A percentile compares a stretch with the other conserved stretches of the same genome.
Evolutionary conservation across 2,888 invertebrate species (phyloP).

Genomic region (Sesia bembeciformis): DNA sequence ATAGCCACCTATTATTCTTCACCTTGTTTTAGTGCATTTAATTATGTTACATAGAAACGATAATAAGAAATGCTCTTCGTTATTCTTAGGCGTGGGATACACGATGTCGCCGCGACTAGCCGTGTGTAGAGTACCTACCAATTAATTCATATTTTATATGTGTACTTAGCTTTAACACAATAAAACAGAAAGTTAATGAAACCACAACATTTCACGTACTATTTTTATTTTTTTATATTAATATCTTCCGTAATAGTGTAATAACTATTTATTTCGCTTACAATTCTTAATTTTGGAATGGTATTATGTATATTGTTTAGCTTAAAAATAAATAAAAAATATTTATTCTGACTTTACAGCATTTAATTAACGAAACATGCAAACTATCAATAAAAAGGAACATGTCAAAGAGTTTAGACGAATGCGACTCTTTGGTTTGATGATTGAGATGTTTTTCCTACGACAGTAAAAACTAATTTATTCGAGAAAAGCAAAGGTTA

Average conservation of each 20-base stretch:
- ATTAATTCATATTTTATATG: too few species aligned
- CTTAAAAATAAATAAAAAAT: conserved; percentile 68
- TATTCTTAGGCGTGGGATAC: too few species aligned
- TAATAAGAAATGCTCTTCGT: too few species aligned
- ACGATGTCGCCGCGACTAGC: too few species aligned
- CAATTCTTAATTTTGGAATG: conserved; percentile 71
- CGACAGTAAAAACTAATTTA: conserved; percentile 13
- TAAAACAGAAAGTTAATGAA: neutral
- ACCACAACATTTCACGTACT: neutral
- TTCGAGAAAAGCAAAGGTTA: neutral
- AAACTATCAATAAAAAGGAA: conserved; percentile 38
- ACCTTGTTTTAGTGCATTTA: too few species aligned
- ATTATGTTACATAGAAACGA: too few species aligned
- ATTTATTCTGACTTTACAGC: conserved; percentile 33
- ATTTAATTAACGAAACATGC: conserved; percentile 34
- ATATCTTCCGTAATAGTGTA: conserved; percentile 44
- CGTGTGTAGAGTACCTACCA: too few species aligned
- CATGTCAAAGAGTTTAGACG: conserved; percentile 60
- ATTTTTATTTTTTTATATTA: conserved; percentile 43
- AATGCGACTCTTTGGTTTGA: conserved; percentile 64
- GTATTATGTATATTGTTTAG: conserved; percentile 61
- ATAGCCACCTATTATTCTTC: too few species aligned
- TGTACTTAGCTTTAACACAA: too few species aligned
- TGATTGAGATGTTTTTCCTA: conserved; percentile 35
- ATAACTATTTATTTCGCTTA: conserved; percentile 57